A percentile compares a stretch with the other conserved stretches of the same genome.
Evolutionary conservation across 2,797 vertebrate genomes (phyloP).

Genomic region (Passerculus sandwichensis): DNA sequence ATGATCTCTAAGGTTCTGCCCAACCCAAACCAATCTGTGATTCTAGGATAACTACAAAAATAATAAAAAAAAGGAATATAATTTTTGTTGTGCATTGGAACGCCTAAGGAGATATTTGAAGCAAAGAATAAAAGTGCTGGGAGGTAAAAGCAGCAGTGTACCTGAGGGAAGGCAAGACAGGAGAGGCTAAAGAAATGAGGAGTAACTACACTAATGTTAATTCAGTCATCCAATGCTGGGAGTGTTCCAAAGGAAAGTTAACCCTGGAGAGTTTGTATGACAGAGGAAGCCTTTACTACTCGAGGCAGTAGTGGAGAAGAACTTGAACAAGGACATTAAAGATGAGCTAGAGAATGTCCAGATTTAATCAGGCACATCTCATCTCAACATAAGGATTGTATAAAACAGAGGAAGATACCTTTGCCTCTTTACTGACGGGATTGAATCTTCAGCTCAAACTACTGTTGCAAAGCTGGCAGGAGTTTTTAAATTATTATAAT

Average conservation of each 20-base stretch:
- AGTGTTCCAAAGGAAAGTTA: background rate
- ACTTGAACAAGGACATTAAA: background rate
- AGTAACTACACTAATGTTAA: background rate
- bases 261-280: background rate
- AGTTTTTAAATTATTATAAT: background rate
- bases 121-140: constrained; percentile 36
- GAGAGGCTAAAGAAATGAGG: background rate
- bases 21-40: background rate
- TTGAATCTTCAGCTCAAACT: background rate
- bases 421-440: background rate
- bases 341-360: background rate
- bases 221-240: background rate
- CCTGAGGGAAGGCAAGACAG: background rate
- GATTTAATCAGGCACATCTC: background rate
- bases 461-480: background rate
- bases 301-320: background rate
- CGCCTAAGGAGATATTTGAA: constrained; percentile 48
- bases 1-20: background rate
- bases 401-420: background rate
- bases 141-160: background rate
- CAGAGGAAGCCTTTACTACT: background rate
- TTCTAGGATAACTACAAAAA: background rate
- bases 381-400: background rate
- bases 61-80: background rate
- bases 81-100: background rate